These are phyloP conservation scores for Damaliscus lunatus DNA, from an alignment of 2,113 vertebrate species.

Conservation along the genomic window DNA sequence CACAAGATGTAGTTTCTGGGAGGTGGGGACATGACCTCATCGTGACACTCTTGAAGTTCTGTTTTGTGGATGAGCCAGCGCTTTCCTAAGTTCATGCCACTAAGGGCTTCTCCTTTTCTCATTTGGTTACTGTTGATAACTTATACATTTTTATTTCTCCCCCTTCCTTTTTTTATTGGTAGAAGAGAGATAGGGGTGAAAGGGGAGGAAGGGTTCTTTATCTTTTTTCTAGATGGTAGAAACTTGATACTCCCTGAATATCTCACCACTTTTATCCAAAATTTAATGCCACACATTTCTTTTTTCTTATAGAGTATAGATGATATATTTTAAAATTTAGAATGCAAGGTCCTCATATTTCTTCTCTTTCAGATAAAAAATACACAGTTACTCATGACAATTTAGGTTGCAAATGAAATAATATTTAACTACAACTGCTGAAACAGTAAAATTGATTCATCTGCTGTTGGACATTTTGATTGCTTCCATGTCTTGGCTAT, in stretches of 20 bases:
- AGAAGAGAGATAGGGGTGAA: neutral
- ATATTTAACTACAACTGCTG: neutral
- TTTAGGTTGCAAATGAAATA: neutral
- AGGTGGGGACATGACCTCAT: neutral
- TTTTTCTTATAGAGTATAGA: neutral
- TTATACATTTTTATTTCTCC: neutral
- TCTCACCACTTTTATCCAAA: neutral
- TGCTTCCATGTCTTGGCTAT: neutral
- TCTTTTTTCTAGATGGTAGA: neutral
- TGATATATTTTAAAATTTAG: neutral
- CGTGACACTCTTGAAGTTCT: neutral
- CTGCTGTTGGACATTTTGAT: neutral
- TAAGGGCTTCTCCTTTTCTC: neutral
- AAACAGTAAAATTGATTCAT: neutral
- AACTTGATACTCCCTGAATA: neutral
- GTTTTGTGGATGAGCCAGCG: neutral
- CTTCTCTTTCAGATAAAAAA: neutral
- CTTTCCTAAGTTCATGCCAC: accelerated
- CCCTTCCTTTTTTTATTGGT: neutral
- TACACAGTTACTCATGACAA: neutral
- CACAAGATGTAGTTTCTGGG: neutral
- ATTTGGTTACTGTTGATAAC: neutral
- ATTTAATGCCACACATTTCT: neutral
- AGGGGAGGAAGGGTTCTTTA: neutral
- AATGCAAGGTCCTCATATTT: neutral